Conservation (phyloP, 2,113 vertebrate genomes). For the cat (Felis catus) region DNA sequence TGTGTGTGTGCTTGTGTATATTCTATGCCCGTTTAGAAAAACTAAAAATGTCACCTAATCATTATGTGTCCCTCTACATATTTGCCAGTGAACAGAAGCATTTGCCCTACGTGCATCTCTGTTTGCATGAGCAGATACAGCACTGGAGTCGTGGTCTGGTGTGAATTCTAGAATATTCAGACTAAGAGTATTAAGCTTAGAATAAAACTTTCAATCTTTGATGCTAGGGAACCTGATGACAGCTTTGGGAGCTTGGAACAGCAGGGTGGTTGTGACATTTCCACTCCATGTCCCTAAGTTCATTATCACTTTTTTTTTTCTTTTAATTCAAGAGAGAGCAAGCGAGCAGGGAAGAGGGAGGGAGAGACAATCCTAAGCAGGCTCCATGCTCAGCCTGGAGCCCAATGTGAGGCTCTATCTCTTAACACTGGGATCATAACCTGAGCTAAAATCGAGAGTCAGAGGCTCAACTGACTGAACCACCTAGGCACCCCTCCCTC, state of each 20-base stretch:
- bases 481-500: neutral
- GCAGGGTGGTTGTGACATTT: neutral
- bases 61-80: neutral
- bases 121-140: neutral
- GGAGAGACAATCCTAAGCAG: too few species aligned
- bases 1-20: neutral
- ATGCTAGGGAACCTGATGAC: neutral
- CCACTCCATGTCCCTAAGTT: neutral
- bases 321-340: too few species aligned
- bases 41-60: neutral
- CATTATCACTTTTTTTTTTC: neutral
- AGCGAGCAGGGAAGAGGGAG: too few species aligned
- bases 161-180: neutral
- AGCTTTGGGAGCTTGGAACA: neutral
- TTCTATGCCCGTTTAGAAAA: neutral
- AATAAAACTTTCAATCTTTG: neutral
- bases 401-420: too few species aligned
- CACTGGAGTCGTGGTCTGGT: neutral
- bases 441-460: too few species aligned
- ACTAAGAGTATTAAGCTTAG: neutral
- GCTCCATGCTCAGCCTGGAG: too few species aligned
- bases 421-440: too few species aligned
- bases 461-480: too few species aligned
- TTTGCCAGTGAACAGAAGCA: neutral
- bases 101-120: neutral